A percentile compares a stretch with the other conserved stretches of the same genome.
Conservation (phyloP, 64 coral and sea anemone genomes). For the Anthopleura sola region DNA sequence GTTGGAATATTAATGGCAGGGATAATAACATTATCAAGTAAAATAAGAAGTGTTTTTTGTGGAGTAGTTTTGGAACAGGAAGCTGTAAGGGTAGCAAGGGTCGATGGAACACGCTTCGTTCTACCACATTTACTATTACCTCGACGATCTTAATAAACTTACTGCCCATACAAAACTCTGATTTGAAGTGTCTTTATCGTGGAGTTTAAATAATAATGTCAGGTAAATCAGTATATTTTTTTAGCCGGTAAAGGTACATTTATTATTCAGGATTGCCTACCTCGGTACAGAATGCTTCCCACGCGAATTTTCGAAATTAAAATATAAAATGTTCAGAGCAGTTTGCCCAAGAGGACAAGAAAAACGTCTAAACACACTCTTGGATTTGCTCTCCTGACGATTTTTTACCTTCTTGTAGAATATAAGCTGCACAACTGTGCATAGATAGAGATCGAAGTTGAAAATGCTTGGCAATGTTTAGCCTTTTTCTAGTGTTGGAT, state of each 20-base stretch:
- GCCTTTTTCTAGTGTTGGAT: not conserved
- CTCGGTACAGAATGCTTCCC: slow-evolving; percentile 7
- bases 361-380: not conserved
- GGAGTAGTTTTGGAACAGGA: slow-evolving; percentile 1
- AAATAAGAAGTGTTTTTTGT: not conserved
- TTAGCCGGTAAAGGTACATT: not conserved
- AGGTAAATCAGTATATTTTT: slow-evolving; percentile 12
- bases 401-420: not conserved
- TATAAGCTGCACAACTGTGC: not conserved
- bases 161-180: not conserved
- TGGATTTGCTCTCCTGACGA: not conserved
- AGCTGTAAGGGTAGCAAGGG: slow-evolving; percentile 1
- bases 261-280: slow-evolving; percentile 8
- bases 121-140: not conserved
- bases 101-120: not conserved
- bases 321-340: not conserved
- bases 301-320: slow-evolving; percentile 15
- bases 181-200: not conserved
- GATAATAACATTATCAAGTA: not conserved
- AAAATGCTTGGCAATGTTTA: not conserved
- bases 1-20: not conserved
- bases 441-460: not conserved
- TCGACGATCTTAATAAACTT: not conserved
- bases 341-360: not conserved
- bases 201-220: not conserved